Conservation (phyloP, 2,113 vertebrate genomes). For the Nannospalax galili region DNA sequence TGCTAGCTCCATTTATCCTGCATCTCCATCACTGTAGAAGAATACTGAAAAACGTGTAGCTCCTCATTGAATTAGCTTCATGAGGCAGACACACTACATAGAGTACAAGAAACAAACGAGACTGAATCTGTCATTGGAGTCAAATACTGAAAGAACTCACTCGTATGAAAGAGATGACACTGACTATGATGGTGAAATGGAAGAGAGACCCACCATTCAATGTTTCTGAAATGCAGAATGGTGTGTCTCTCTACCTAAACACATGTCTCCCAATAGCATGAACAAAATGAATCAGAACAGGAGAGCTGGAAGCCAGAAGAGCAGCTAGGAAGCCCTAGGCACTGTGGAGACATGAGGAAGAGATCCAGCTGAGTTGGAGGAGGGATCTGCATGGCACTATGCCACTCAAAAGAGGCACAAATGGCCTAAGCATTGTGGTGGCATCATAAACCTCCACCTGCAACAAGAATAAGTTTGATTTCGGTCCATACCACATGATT, state of each 20-base stretch:
- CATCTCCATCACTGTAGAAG: too few relatives aligned
- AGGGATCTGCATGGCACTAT: fast-evolving
- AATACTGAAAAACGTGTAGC: neutral
- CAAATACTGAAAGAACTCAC: neutral
- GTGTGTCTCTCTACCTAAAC: neutral
- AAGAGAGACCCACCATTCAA: too few relatives aligned
- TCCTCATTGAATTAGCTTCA: neutral
- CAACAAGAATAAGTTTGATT: neutral
- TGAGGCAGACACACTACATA: neutral
- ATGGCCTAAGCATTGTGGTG: neutral
- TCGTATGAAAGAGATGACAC: neutral
- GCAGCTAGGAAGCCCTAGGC: fast-evolving
- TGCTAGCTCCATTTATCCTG: neutral
- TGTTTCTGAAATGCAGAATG: neutral
- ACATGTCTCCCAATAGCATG: neutral
- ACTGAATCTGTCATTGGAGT: neutral
- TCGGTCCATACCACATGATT: too few relatives aligned
- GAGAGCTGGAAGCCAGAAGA: neutral
- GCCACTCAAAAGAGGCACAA: neutral
- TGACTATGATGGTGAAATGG: neutral
- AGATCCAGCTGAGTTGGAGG: neutral
- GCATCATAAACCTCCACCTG: neutral
- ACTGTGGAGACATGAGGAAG: neutral
- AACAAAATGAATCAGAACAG: neutral
- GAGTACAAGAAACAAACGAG: neutral